phyloP scores from a whole-genome alignment of 2,888 invertebrate genomes.

The Synanthedon myopaeformis region DNA sequence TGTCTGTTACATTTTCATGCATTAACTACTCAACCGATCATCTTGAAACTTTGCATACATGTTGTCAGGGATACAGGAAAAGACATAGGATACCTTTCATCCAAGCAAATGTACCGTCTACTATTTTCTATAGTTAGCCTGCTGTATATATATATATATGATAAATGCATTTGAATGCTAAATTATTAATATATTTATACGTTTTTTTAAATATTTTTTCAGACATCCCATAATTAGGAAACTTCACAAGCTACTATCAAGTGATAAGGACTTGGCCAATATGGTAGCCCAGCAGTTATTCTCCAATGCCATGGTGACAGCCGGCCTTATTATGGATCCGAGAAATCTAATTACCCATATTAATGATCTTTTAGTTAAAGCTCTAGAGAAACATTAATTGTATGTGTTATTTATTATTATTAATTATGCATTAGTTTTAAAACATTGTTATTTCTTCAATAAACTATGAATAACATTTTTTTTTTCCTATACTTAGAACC shows the following conservation, averaged over 20 bases:
- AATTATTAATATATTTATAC: not conserved
- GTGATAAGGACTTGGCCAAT: constrained; percentile 84
- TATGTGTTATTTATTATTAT: not conserved
- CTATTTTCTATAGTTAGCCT: too few relatives aligned
- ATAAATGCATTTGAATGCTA: too few relatives aligned
- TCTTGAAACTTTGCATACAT: too few relatives aligned
- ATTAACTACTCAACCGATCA: too few relatives aligned
- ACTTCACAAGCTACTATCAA: constrained; percentile 78
- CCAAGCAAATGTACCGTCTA: too few relatives aligned
- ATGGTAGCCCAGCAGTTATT: constrained; percentile 91
- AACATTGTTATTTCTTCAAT: too few relatives aligned
- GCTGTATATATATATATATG: too few relatives aligned
- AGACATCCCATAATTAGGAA: constrained; percentile 93
- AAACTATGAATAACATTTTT: too few relatives aligned
- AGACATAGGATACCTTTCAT: too few relatives aligned
- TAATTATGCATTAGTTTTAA: not conserved
- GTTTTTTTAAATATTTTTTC: constrained; percentile 19
- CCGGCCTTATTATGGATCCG: constrained; percentile 93
- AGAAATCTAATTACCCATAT: constrained; percentile 85
- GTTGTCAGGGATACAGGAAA: too few relatives aligned
- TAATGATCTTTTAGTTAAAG: constrained; percentile 86
- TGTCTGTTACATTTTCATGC: too few relatives aligned
- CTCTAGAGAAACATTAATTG: constrained; percentile 79
- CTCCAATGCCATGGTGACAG: constrained; percentile 94
- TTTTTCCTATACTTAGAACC: too few relatives aligned